phyloP scores from a whole-genome alignment of 1,140 invertebrate genomes.

The Cardiocondyla obscurior region DNA sequence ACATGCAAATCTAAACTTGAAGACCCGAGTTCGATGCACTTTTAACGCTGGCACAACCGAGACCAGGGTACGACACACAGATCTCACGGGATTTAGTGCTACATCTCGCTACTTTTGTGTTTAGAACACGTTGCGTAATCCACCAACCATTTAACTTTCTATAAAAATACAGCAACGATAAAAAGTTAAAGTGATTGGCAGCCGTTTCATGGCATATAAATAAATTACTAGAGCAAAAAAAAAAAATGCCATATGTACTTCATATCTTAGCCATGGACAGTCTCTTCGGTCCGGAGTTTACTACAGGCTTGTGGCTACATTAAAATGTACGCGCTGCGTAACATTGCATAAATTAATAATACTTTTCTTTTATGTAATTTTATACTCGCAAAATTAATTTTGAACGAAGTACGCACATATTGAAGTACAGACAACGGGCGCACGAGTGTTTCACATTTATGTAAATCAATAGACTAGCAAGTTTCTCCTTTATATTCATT shows the following conservation, averaged over 20 bases:
- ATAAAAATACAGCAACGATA: constrained; percentile 76
- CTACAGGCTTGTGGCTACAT: constrained; percentile 48
- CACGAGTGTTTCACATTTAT: constrained; percentile 50
- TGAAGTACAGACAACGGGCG: constrained; percentile 63
- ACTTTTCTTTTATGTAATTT: constrained; percentile 74
- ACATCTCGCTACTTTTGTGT: not conserved
- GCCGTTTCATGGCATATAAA: constrained; percentile 57
- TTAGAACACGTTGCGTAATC: not conserved
- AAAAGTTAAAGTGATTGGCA: constrained; percentile 79
- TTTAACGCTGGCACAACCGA: not conserved
- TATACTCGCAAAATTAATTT: constrained; percentile 65
- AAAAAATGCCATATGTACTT: constrained; percentile 33
- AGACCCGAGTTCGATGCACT: not conserved
- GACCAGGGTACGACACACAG: not conserved
- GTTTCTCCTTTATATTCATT: not conserved
- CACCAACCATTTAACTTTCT: constrained; percentile 80
- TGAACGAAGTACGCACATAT: constrained; percentile 65
- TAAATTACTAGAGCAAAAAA: constrained; percentile 53
- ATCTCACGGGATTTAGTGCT: constrained; percentile 13
- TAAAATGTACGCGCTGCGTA: constrained; percentile 63
- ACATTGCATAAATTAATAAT: constrained; percentile 77
- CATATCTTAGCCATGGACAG: constrained; percentile 59
- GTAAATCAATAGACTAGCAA: not conserved
- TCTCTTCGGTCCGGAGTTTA: constrained; percentile 39
- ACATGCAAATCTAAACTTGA: not conserved